Percentiles rank a stretch among this genome's conserved stretches.
These are phyloP conservation scores for Calliphora vicina DNA, from an alignment of 1,140 invertebrate species.

Conservation along the genomic window DNA sequence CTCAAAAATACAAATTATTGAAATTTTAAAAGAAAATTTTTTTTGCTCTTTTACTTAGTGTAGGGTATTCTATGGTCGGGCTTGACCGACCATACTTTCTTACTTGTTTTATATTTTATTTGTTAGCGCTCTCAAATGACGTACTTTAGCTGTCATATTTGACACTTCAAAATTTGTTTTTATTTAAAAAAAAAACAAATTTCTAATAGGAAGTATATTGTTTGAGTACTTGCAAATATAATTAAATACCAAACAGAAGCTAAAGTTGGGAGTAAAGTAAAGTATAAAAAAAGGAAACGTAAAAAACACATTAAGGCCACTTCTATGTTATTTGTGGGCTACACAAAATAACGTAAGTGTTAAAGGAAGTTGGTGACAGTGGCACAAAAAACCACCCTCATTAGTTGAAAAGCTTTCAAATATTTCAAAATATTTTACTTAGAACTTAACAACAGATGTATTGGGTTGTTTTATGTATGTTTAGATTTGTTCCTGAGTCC, in stretches of 20 bases:
- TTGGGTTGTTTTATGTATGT: not conserved
- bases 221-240: no score
- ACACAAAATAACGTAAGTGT: no score
- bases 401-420: not conserved
- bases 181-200: not conserved
- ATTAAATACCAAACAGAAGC: no score
- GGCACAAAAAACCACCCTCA: not conserved
- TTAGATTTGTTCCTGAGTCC: not conserved
- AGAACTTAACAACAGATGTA: not conserved
- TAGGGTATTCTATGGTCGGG: no score
- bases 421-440: not conserved
- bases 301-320: not conserved
- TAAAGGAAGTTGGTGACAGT: no score
- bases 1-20: no score
- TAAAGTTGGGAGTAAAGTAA: no score
- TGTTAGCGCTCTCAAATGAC: not conserved
- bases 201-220: no score
- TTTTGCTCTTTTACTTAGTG: no score
- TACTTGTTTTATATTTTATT: no score
- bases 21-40: no score
- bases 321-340: not conserved
- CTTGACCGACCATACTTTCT: no score
- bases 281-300: not conserved
- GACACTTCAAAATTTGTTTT: not conserved
- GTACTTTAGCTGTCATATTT: conserved; percentile 27